These are phyloP conservation scores for Glaucidium brasilianum DNA, from an alignment of 2,113 vertebrate genomes.

Conservation along the genomic window DNA sequence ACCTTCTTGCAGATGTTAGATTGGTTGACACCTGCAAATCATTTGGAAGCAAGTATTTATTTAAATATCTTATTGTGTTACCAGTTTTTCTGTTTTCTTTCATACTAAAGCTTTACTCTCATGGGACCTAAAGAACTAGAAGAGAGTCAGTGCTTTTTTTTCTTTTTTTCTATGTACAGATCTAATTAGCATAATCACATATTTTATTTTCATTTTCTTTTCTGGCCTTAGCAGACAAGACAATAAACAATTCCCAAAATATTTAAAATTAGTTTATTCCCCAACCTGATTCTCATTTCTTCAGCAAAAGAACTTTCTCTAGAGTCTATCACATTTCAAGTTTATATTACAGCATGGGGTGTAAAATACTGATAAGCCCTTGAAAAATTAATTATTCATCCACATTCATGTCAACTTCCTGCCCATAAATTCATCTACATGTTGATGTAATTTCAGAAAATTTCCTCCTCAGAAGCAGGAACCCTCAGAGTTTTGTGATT, in stretches of 20 bases:
- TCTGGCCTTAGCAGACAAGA: neutral
- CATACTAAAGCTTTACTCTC: slow-evolving; percentile 14
- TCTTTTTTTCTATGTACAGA: neutral
- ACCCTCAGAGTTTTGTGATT: neutral
- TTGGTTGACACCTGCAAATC: slow-evolving; percentile 80
- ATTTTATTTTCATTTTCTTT: slow-evolving; percentile 31
- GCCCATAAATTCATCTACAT: neutral
- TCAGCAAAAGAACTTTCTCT: neutral
- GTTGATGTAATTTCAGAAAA: neutral
- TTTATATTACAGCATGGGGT: neutral
- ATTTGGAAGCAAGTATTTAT: slow-evolving; percentile 82
- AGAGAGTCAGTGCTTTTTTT: slow-evolving; percentile 44
- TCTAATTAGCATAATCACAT: slow-evolving; percentile 30
- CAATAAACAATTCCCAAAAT: slow-evolving; percentile 32
- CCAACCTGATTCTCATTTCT: neutral
- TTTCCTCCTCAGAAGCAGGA: neutral
- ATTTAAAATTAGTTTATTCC: neutral
- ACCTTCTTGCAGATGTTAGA: slow-evolving; percentile 68
- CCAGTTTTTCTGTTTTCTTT: slow-evolving; percentile 76
- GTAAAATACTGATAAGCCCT: neutral
- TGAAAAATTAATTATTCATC: neutral
- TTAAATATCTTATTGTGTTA: slow-evolving; percentile 78
- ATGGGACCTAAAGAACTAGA: neutral
- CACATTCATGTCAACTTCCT: neutral
- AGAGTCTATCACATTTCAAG: neutral